phyloP scores from a whole-genome alignment of 2,113 vertebrate species.

The Chloropsis hardwickii region DNA sequence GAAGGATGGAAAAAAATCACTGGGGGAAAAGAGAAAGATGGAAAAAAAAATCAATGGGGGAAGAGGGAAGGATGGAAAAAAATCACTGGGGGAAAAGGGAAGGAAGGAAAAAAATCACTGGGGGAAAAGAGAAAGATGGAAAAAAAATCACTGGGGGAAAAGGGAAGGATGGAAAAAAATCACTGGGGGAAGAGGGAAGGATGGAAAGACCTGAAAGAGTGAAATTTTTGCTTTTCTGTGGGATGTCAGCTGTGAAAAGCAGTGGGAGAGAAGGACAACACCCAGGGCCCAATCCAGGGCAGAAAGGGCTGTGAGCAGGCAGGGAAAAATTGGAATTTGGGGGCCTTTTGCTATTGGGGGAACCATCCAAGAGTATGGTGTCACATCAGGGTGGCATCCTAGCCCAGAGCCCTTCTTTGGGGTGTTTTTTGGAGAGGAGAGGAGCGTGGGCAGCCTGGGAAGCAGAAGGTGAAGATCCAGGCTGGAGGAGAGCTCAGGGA shows the following conservation, averaged over 20 bases:
- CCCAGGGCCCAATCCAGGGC: too few species aligned
- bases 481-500: neutral
- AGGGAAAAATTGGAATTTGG: neutral
- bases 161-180: neutral
- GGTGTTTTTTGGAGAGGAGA: neutral
- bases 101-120: neutral
- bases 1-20: neutral
- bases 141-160: neutral
- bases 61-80: neutral
- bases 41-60: neutral
- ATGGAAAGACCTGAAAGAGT: neutral
- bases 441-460: neutral
- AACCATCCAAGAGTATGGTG: neutral
- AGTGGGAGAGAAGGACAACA: neutral
- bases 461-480: neutral
- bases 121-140: neutral
- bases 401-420: neutral
- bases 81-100: neutral
- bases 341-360: neutral
- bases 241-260: neutral
- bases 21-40: neutral
- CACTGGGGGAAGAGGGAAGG: neutral
- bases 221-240: neutral
- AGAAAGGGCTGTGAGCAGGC: neutral
- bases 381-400: rapidly evolving